Base-by-base conservation (phyloP, 2,113 vertebrate genomes). In the Protomyctophum bolini region DNA sequence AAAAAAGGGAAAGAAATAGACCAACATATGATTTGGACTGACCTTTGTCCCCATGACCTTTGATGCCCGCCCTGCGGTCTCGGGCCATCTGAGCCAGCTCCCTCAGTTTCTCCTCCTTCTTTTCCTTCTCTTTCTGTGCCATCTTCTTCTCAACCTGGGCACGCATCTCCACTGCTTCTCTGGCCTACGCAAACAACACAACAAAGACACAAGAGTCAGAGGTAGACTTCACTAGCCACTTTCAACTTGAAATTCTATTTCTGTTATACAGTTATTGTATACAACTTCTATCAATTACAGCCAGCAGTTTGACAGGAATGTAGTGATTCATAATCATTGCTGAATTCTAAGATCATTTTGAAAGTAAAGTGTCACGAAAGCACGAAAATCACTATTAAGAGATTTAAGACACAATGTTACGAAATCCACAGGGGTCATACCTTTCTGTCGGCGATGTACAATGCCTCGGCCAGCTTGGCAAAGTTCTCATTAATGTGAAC, bases 401-500 rank as follows among this genome's bases (percentile, higher is more conserved):
- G 21, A 21, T 21, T 21, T 21, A 21, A 21, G 21, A 21, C 21
- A 29, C 33, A 15, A n/a, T 6, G 7, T 41, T 4, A 41, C 0
- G 33, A 6, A 54, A 6, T n/a, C n/a, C 52, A 11, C 21, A 9
- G 0, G 57, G 21, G 28, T 9, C 57, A 15, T 81, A 98, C 98
- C 96, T 98, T 99, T 91, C 97, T 95, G 84, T 99, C 98, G 63
- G 97, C 98, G 58, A 98, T 99, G 83, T 99, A 99, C 11, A 99
- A 94, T 0, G 97, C 97, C 85, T 99, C 97, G 1, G 98, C 97
- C 77, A 99, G 91, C 88, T 99, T 99, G 66, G 98, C 97, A 72
- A 99, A 99, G 84, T 98, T 99, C 81, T 99, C 98, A 70, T 99
- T 99, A 68, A 99, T 99, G 73, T 99, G 98, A 75, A 99, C 97